Evolutionary conservation across 2,797 vertebrate species (phyloP), one percentile per base, ranked within the genome.

Genomic region (Acipenser ruthenus): DNA sequence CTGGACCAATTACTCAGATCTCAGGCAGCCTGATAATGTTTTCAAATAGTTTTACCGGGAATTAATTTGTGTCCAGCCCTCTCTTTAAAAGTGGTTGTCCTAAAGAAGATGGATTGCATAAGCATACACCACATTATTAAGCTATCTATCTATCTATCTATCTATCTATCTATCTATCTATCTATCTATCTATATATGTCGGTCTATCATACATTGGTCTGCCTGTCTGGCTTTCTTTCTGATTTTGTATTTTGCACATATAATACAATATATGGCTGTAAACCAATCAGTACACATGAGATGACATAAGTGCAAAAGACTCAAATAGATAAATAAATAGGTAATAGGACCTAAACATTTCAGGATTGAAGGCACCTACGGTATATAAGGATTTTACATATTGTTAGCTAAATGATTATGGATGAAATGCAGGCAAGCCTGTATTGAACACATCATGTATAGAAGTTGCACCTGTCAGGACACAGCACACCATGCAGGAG

Each of bases 41-140:
- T 79, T 60, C 66, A 72, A 13, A 7, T 66, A 73, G 72, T 73
- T 76, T 81, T 81, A 62, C 79, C 76, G 65, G 62, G 79, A 82
- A 80, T 79, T 78, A 79, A 79, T 80, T 73, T 73, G 62, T 10
- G 52, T 77, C 76, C 76, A 73, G 76, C 70, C 75, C 77, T 73
- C 75, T 67, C 77, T 73, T 76, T 67, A 74, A 73, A 77, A 65
- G 60, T 53, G 2, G 74, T 70, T 70, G 63, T 68, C 65, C 70
- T 75, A 75, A 81, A 65, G 78, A 80, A 80, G 75, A 83, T 73
- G 72, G 72, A 80, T 80, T 64, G 60, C 8, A 62, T n/a, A 62
- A 62, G 7, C 13, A 62, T 62, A 15, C 18, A 9, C 18, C 47
- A 12, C 60, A 62, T 18, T 37, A 62, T n/a, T 6, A 37, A 37